These are phyloP conservation scores for Eilema griseolum DNA, from an alignment of 2,888 invertebrate genomes.

Conservation along the genomic window DNA sequence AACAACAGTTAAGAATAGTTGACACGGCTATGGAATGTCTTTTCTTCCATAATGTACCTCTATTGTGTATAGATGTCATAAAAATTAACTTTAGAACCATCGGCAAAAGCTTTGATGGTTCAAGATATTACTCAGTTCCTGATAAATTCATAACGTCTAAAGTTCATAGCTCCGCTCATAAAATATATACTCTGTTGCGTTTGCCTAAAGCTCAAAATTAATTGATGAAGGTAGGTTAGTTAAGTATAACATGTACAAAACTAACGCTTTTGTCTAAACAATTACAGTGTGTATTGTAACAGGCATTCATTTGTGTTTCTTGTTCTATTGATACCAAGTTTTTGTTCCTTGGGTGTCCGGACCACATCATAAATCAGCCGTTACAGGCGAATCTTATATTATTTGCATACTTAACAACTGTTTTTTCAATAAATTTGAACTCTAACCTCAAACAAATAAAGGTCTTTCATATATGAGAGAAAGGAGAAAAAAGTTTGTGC, in stretches of 20 bases:
- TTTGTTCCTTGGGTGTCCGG: constrained; percentile 82
- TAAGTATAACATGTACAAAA: constrained; percentile 44
- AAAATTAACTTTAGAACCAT: constrained; percentile 81
- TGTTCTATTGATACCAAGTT: constrained; percentile 80
- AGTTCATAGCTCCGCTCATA: constrained; percentile 19
- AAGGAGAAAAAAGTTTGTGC: constrained; percentile 35
- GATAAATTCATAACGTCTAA: constrained; percentile 41
- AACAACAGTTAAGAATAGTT: constrained; percentile 68
- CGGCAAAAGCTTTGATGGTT: constrained; percentile 82
- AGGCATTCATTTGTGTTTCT: constrained; percentile 83
- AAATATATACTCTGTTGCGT: constrained; percentile 18
- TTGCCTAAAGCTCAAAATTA: constrained; percentile 43
- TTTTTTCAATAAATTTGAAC: constrained; percentile 49
- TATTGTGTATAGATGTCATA: constrained; percentile 80
- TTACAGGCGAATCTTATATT: constrained; percentile 61
- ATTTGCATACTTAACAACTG: constrained; percentile 49
- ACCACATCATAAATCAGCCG: constrained; percentile 84
- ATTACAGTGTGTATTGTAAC: constrained; percentile 83
- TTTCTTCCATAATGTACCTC: constrained; percentile 73
- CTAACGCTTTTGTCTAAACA: constrained; percentile 82
- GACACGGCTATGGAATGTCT: constrained; percentile 73
- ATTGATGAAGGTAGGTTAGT: constrained; percentile 38
- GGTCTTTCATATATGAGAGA: constrained; percentile 23
- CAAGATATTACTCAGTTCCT: constrained; percentile 65
- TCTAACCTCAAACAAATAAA: constrained; percentile 40